A percentile compares a stretch with the other conserved stretches of the same genome.
phyloP scores from a whole-genome alignment of 2,797 vertebrate genomes.

The Tenualosa ilisha region DNA sequence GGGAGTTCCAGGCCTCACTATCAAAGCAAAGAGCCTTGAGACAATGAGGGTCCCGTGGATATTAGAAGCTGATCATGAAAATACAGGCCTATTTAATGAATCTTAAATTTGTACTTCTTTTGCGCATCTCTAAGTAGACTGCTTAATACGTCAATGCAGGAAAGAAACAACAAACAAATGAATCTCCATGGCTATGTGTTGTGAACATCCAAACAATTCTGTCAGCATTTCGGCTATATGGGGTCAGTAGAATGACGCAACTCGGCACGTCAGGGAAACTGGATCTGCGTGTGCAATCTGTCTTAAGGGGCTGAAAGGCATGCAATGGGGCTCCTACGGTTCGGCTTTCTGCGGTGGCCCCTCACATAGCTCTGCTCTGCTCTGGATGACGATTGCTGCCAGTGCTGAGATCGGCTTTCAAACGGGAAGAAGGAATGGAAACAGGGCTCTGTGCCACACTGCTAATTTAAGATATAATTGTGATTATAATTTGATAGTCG shows the following conservation, averaged over 20 bases:
- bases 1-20: neutral
- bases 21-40: neutral
- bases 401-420: conserved; percentile 64
- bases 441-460: conserved; percentile 64
- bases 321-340: conserved; percentile 36
- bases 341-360: conserved; percentile 62
- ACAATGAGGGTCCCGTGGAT: neutral
- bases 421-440: conserved; percentile 67
- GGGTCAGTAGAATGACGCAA: conserved; percentile 45
- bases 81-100: too few species aligned
- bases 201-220: neutral
- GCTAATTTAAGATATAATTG: conserved; percentile 52
- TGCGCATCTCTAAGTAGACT: neutral
- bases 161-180: neutral
- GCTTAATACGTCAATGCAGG: neutral
- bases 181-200: neutral
- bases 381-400: conserved; percentile 53
- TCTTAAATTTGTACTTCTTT: too few species aligned
- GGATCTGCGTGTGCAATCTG: conserved; percentile 55
- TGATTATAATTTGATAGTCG: conserved; percentile 57
- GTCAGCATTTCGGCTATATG: neutral
- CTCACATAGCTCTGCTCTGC: conserved; percentile 44
- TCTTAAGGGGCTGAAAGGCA: conserved; percentile 59
- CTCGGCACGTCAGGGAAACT: conserved; percentile 55
- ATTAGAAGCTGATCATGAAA: too few species aligned